Evolutionary conservation across 2,797 vertebrate species (phyloP), one percentile per base, ranked within the genome.

Genomic region (Adelosebastes latens): DNA sequence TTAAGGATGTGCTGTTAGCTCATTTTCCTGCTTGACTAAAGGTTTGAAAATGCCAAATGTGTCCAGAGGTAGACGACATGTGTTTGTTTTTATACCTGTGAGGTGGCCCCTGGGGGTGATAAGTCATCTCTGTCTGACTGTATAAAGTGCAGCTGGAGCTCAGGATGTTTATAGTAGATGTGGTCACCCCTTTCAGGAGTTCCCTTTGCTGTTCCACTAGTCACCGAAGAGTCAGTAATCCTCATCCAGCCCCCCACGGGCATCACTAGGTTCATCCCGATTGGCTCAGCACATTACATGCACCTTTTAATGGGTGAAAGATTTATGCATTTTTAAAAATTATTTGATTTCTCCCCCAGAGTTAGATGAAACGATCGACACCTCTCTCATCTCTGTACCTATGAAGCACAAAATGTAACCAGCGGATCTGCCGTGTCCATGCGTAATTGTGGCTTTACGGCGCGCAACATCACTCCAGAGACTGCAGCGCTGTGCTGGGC

Each of bases 11-110:
- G 75, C 68, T 66, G 34, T 72, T 61, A 72, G 29, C 75, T 87
- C 20, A 75, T 84, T 89, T 89, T 73, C 42, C 52, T 83, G 34
- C 56, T 64, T 20, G 75, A 83, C 68, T 24, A 72, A 90, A 87
- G 55, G 73, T 79, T 91, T 69, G 1, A 64, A 88, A 87, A 83
- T 81, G 76, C 34, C 60, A 79, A 81, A 71, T 56, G 69, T 53
- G 29, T 73, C 46, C 29, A 16, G 24, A 55, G 73, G 58, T 78
- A 53, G 36, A 79, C 22, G 64, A 65, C 34, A 20, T 6, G 14
- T 58, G 56, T 80, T 27, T 52, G 52, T 78, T 67, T 66, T 75
- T 6, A 68, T 67, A 65, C 69, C 75, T 85, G 77, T 32, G 67
- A 63, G 25, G 42, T 31, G 55, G 74, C 70, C 72, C 32, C 8